Evolutionary conservation across 1,140 invertebrate genomes (phyloP).

Genomic region (Drosophila melanogaster): Release_6_plus_ISO1_MT NT_033777.3:8915501-8916000

Average conservation of each 20-base stretch:
- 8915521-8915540: conserved; percentile 28
- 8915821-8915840: conserved; percentile 54
- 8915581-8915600: conserved; percentile 12
- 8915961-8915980: conserved; percentile 70
- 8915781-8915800: conserved; percentile 79
- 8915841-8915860: conserved; percentile 69
- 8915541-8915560: conserved; percentile 22
- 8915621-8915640: conserved; percentile 42
- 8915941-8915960: conserved; percentile 61
- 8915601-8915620: conserved; percentile 27
- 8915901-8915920: conserved; percentile 54
- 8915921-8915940: conserved; percentile 63
- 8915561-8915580: conserved; percentile 57
- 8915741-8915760: conserved; percentile 10
- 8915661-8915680: conserved; percentile 72
- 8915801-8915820: conserved; percentile 80
- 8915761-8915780: conserved; percentile 61
- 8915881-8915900: conserved; percentile 31
- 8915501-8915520: conserved; percentile 14
- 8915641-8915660: conserved; percentile 41
- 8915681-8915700: conserved; percentile 56
- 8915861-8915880: conserved; percentile 30
- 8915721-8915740: conserved; percentile 30
- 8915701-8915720: conserved; percentile 52
- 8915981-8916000: conserved; percentile 36